Evolutionary conservation across 2,797 vertebrate species (phyloP).

Genomic region (Monodelphis domestica): DNA sequence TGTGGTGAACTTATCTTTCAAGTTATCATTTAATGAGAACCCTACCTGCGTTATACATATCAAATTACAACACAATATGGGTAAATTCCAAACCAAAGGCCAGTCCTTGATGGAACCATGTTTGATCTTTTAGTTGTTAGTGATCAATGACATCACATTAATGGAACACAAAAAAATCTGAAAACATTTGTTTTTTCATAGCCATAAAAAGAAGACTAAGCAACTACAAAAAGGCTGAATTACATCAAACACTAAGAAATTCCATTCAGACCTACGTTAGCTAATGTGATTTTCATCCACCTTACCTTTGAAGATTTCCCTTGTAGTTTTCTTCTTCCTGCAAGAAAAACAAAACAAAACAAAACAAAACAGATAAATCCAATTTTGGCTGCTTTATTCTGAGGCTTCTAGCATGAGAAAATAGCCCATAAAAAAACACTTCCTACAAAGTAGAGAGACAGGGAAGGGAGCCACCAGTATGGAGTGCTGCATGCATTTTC

Average conservation of each 20-base stretch:
- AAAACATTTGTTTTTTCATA: conserved; percentile 3
- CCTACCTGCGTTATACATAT: background rate
- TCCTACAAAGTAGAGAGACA: background rate
- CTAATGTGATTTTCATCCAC: background rate
- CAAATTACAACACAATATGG: background rate
- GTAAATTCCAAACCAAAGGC: background rate
- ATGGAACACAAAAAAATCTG: conserved; percentile 14
- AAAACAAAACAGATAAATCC: conserved; percentile 44
- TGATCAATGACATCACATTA: conserved; percentile 1
- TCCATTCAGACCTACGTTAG: background rate
- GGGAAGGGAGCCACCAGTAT: no score
- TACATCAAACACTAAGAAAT: background rate
- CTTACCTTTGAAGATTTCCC: conserved; percentile 96
- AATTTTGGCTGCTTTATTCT: background rate
- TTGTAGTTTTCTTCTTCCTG: conserved; percentile 92
- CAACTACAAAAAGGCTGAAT: background rate
- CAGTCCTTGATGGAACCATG: accelerated
- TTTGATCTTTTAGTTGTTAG: background rate
- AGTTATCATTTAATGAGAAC: background rate
- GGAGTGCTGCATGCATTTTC: background rate
- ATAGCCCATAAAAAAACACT: background rate
- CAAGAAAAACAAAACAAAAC: conserved; percentile 78
- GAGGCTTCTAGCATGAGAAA: background rate
- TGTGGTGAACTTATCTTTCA: background rate
- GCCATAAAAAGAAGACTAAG: conserved; percentile 10